Evolutionary conservation across 64 coral and sea anemone species (phyloP).

Genomic region (Montipora foliosa): DNA sequence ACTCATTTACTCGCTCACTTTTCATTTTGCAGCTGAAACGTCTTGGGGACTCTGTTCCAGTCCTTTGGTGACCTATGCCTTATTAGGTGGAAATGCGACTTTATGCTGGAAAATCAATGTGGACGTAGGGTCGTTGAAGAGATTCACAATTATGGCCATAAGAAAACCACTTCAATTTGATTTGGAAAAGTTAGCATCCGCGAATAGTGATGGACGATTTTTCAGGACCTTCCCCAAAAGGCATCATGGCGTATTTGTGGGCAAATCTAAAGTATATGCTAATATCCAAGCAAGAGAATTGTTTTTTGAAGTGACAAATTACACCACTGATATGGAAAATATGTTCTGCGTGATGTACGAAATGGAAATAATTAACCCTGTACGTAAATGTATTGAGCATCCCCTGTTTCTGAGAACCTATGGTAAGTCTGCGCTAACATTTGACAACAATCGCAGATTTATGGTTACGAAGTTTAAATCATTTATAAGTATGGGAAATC

Average conservation of each 20-base stretch:
- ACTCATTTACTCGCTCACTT: neutral
- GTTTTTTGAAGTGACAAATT: neutral
- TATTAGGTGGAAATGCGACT: neutral
- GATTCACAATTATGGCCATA: conserved; percentile 10
- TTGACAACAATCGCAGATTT: too few relatives aligned
- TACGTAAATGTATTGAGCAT: neutral
- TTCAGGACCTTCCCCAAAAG: neutral
- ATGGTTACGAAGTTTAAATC: too few relatives aligned
- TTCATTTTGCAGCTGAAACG: neutral
- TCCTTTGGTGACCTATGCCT: neutral
- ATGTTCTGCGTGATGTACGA: conserved; percentile 15
- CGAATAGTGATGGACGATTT: neutral
- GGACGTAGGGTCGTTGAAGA: neutral
- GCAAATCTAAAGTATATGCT: neutral
- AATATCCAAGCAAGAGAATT: neutral
- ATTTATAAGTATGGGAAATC: too few relatives aligned
- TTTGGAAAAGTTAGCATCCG: conserved; percentile 3
- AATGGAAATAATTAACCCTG: neutral
- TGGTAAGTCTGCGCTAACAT: neutral
- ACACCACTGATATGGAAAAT: neutral
- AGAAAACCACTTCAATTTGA: neutral
- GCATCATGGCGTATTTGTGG: neutral
- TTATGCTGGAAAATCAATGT: conserved; percentile 4
- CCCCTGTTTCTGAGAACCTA: neutral
- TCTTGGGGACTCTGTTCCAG: neutral